Evolutionary conservation across 2,797 vertebrate genomes (phyloP), one percentile per base, ranked within the genome.

Genomic region (Lates japonicus): DNA sequence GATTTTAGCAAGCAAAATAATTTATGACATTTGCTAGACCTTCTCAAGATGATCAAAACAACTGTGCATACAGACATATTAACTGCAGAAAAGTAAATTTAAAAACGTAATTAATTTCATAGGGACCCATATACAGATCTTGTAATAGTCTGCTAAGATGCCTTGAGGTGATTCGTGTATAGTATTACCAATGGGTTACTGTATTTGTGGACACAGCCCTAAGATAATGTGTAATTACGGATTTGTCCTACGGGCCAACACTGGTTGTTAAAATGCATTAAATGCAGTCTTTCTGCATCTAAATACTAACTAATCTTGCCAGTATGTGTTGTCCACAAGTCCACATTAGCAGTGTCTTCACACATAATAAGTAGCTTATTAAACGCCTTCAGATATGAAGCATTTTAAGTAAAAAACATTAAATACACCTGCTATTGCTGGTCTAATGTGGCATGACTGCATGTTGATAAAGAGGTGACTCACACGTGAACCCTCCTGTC

Each of bases 401-500:
- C 2, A 0, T 39, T 13, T 70, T 35, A 9, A 70, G 63, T 70
- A 14, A 73, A 66, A 37, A 76, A 35, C 72, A 74, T 60, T 13
- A 79, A 75, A 62, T 48, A 25, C 25, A 70, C 69, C 66, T 83
- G 87, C 74, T 72, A 67, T 37, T 63, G 66, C 75, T 39, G 61
- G 37, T 68, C 60, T 81, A 65, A 85, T 54, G 76, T 70, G 59
- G 63, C 5, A 20, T 80, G 81, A 39, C 82, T 71, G 52, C 33
- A 29, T 48, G 80, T 73, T 78, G 89, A 88, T 82, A 80, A 71
- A 78, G 55, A 63, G 57, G 67, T 88, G 83, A 90, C 77, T 88
- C 76, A 71, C 77, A 71, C 68, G 68, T 57, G 66, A 89, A 83
- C 77, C 76, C 2, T 74, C 44, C 74, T 80, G 88, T 90, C 90